Evolutionary conservation across 2,113 vertebrate species (phyloP), one percentile per base, ranked within the genome.

Genomic region (Muntiacus muntjak): DNA sequence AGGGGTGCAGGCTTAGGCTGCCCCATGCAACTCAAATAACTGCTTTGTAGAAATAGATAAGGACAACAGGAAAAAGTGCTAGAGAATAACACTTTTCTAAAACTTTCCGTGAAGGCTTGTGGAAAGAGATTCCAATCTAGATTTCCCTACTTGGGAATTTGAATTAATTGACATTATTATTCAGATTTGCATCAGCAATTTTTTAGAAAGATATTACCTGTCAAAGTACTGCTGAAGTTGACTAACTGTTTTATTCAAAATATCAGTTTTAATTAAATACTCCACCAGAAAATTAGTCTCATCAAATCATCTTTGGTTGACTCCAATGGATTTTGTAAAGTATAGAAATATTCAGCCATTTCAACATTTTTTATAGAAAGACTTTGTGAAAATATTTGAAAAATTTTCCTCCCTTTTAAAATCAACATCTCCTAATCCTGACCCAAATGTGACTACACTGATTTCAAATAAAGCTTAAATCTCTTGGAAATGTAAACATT

Each of bases 111-210:
- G 26, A 89, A 79, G 21, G 12, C 64, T 84, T 16, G 3, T 91
- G 23, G 67, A 88, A 82, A 90, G 3, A 93, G 25, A 40, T 79
- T 88, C 14, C 52, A 95, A 97, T 87, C 89, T 94, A 89, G 52
- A 47, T 64, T 87, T 91, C 2, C 25, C 45, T 95, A 86, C 43
- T 94, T 92, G 26, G 64, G 67, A 96, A 91, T 60, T 5, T 87
- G 81, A 95, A 94, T 95, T 95, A 98, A 96, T 92, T 92, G 62
- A 88, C 28, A 90, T 55, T 28, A 91, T 93, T 96, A 91, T 67
- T 90, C 76, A 90, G 78, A 79, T 74, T 88, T 81, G 71, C 55
- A 85, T 91, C 78, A 79, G 50, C 55, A 54, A 81, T 50, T 93
- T 91, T 94, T 8, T 3, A 74, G 62, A 94, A 92, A 87, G 9